Percentiles rank a stretch among this genome's conserved stretches.
Evolutionary conservation across 2,888 invertebrate genomes (phyloP).

Genomic region (Hypomecis punctinalis): DNA sequence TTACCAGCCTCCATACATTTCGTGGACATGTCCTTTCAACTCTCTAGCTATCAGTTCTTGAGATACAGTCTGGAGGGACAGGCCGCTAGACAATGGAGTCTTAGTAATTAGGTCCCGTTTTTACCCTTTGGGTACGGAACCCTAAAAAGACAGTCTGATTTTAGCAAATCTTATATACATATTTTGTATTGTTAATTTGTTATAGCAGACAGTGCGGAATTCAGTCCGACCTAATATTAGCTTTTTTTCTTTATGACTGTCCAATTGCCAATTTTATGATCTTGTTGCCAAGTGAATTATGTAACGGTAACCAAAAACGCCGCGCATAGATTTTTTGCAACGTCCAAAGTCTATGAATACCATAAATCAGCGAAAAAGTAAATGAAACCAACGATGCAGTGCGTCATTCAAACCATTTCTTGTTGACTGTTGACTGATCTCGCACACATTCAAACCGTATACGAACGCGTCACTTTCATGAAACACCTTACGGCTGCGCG

Average conservation of each 20-base stretch:
- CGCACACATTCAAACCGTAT: conserved; percentile 52
- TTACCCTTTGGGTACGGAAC: too few species aligned
- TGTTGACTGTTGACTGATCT: conserved; percentile 42
- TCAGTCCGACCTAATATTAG: conserved; percentile 22
- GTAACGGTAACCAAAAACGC: conserved; percentile 10
- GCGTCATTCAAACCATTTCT: conserved; percentile 54
- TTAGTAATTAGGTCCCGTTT: too few species aligned
- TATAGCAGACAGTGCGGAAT: neutral
- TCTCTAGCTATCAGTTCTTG: too few species aligned
- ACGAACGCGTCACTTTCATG: conserved; percentile 61
- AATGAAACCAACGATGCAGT: conserved; percentile 41
- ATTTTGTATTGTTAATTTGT: neutral
- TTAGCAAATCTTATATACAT: neutral
- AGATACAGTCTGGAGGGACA: too few species aligned
- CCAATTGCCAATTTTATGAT: conserved; percentile 23
- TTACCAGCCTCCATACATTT: too few species aligned
- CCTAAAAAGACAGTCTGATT: neutral
- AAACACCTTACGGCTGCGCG: conserved; percentile 48
- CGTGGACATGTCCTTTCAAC: too few species aligned
- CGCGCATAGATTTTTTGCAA: conserved; percentile 8
- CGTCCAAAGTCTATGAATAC: conserved; percentile 22
- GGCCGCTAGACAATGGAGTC: too few species aligned
- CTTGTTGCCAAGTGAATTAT: conserved; percentile 20
- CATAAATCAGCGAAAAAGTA: conserved; percentile 30
- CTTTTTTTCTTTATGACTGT: conserved; percentile 22